Percentiles rank a stretch among this genome's conserved stretches.
Conservation (phyloP, 2,797 vertebrate genomes). For the Urophycis tenuis region DNA sequence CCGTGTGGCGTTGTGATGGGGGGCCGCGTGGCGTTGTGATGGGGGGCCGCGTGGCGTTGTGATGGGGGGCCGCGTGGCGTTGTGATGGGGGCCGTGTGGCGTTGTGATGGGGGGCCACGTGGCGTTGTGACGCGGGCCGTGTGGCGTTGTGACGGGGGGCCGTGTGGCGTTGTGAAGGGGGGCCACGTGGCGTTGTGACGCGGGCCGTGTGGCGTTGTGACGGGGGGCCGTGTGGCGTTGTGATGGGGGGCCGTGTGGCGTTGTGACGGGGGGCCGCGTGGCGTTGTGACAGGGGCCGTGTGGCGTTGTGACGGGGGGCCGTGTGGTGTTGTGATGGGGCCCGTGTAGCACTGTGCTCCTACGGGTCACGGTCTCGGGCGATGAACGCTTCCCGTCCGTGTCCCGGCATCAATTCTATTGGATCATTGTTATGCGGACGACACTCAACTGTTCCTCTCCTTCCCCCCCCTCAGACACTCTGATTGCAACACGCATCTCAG, state of each 20-base stretch:
- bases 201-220: not conserved
- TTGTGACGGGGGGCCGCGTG: not conserved
- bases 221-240: no score
- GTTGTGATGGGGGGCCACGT: not conserved
- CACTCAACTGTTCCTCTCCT: no score
- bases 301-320: not conserved
- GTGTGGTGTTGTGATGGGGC: no score
- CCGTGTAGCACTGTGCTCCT: no score
- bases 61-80: not conserved
- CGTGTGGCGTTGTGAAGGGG: not conserved
- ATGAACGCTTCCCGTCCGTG: not conserved
- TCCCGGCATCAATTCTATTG: not conserved
- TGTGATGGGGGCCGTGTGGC: no score
- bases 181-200: no score
- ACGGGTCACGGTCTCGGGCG: not conserved
- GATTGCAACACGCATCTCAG: no score
- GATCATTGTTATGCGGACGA: not conserved
- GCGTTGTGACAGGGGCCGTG: no score
- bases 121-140: no score
- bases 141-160: not conserved
- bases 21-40: no score
- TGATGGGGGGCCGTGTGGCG: no score
- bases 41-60: not conserved
- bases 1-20: not conserved
- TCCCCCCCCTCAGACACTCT: no score